phyloP scores from a whole-genome alignment of 2,113 vertebrate species.

The Puntigrus tetrazona region DNA sequence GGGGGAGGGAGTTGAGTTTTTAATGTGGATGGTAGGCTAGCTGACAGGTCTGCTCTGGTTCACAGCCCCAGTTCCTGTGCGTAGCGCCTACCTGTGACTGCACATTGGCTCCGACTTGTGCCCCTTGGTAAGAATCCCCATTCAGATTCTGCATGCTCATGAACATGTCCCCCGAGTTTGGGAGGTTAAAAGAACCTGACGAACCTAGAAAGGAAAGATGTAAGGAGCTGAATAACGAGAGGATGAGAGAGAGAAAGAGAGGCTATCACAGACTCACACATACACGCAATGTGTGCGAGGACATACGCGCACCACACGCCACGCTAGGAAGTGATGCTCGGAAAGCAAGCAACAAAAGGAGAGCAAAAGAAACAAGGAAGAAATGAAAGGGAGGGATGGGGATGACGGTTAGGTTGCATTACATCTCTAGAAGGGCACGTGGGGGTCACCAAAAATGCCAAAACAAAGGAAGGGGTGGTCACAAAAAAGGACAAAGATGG shows the following conservation, averaged over 20 bases:
- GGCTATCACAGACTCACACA: conserved; percentile 40
- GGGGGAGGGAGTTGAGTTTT: conserved; percentile 63
- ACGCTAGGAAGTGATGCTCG: conserved; percentile 60
- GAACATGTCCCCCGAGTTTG: conserved; percentile 99
- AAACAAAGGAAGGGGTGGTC: conserved; percentile 54
- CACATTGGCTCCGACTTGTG: conserved; percentile 99
- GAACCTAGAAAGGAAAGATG: conserved; percentile 99
- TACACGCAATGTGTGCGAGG: conserved; percentile 23
- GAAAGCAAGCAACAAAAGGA: conserved; percentile 70
- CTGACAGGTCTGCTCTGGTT: conserved; percentile 77
- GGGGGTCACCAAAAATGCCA: conserved; percentile 3
- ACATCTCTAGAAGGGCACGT: not conserved
- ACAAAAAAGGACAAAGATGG: conserved; percentile 61
- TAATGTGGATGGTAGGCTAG: conserved; percentile 78
- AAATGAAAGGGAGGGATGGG: conserved; percentile 56
- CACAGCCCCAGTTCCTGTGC: conserved; percentile 83
- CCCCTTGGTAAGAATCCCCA: conserved; percentile 99
- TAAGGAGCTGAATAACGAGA: conserved; percentile 95
- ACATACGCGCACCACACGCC: conserved; percentile 51
- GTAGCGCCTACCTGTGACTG: conserved; percentile 99
- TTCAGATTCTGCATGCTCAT: conserved; percentile 99
- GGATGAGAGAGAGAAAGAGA: conserved; percentile 73
- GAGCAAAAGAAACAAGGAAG: conserved; percentile 59
- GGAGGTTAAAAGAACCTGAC: conserved; percentile 99
- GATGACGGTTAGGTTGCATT: conserved; percentile 1